phyloP scores from a whole-genome alignment of 2,888 invertebrate genomes.

The Phytoseiulus persimilis region DNA sequence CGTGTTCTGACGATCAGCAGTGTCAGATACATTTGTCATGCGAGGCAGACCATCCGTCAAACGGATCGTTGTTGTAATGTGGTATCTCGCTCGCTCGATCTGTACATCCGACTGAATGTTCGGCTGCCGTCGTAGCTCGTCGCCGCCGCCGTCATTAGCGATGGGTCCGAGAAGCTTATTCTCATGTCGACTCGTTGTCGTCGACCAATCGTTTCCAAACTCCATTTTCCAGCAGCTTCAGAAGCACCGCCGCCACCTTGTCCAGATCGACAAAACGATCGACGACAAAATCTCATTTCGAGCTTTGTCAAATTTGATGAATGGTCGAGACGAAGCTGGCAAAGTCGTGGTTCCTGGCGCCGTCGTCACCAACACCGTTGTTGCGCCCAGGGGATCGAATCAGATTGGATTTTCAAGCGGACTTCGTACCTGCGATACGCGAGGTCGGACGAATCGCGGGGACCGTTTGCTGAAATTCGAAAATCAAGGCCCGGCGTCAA shows the following conservation, averaged over 20 bases:
- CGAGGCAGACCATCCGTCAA: background rate
- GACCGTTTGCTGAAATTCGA: background rate
- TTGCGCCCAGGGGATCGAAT: background rate
- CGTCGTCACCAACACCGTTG: background rate
- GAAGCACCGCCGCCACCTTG: background rate
- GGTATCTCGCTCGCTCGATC: background rate
- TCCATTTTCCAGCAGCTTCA: background rate
- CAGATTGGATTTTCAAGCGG: background rate
- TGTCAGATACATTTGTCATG: background rate
- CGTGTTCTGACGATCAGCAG: background rate
- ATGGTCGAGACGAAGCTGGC: background rate
- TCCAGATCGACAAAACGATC: background rate
- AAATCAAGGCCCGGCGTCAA: background rate
- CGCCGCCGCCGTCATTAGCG: background rate
- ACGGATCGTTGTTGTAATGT: background rate
- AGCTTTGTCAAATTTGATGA: background rate
- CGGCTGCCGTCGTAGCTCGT: background rate
- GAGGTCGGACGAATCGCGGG: background rate
- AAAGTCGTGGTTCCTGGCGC: background rate
- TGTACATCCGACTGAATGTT: background rate
- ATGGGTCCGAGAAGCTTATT: background rate
- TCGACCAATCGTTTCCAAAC: background rate
- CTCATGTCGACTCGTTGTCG: background rate
- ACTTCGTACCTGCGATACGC: background rate
- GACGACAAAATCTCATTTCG: background rate